phyloP scores from a whole-genome alignment of 2,888 invertebrate species.

The Mermis nigrescens region DNA sequence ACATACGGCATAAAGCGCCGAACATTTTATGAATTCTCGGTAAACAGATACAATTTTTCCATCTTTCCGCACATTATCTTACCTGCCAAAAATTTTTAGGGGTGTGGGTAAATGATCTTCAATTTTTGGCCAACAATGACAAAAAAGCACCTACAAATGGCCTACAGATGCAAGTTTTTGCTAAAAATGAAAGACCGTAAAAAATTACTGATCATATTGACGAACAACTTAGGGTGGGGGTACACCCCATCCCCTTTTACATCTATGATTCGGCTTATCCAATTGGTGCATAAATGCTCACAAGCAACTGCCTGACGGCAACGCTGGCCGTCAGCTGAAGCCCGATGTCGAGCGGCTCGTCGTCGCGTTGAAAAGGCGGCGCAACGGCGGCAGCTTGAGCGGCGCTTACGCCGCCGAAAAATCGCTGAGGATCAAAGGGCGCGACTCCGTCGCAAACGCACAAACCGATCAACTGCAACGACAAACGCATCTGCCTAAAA shows the following conservation, averaged over 20 bases:
- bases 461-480: conserved; percentile 89
- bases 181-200: no score
- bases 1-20: no score
- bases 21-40: no score
- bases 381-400: conserved; percentile 6
- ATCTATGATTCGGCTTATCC: neutral
- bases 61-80: no score
- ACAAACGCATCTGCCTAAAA: conserved; percentile 74
- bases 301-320: conserved; percentile 59
- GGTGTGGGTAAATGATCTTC: no score
- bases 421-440: conserved; percentile 25
- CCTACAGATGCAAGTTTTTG: neutral
- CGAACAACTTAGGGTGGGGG: no score
- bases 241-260: no score
- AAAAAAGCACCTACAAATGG: neutral
- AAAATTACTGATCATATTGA: no score
- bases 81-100: no score
- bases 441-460: conserved; percentile 87
- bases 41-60: no score
- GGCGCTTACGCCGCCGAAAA: conserved; percentile 12
- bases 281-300: conserved; percentile 22
- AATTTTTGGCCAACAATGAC: no score
- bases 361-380: no score
- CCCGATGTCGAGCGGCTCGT: conserved; percentile 34
- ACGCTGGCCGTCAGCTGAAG: conserved; percentile 46